These are phyloP conservation scores for Plotosus lineatus DNA, from an alignment of 2,113 vertebrate species.

Conservation along the genomic window DNA sequence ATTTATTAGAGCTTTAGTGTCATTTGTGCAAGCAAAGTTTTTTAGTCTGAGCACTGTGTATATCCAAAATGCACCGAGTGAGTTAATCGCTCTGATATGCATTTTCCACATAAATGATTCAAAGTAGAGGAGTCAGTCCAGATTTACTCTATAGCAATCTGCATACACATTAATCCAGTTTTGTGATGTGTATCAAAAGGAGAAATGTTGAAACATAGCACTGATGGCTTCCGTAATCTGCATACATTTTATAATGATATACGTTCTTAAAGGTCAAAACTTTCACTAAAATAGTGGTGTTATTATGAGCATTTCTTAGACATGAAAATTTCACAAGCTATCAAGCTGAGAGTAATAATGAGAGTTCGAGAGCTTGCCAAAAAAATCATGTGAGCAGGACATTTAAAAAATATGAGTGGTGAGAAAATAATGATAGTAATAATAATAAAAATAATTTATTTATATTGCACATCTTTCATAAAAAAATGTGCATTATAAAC, in stretches of 20 bases:
- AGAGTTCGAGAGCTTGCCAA: not conserved
- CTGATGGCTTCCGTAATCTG: not conserved
- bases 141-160: not conserved
- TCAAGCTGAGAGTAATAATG: not conserved
- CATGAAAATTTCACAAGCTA: not conserved
- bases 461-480: too few species aligned
- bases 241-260: not conserved
- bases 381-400: not conserved
- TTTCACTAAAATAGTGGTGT: not conserved
- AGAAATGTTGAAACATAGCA: slow-evolving; percentile 23
- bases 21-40: not conserved
- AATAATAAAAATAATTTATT: too few species aligned
- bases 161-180: not conserved
- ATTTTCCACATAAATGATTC: not conserved
- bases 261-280: not conserved
- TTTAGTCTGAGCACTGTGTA: not conserved
- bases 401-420: not conserved
- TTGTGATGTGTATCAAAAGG: not conserved
- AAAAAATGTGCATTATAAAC: too few species aligned
- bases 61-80: not conserved
- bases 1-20: not conserved
- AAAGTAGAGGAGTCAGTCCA: not conserved
- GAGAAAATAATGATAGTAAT: too few species aligned
- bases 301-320: not conserved
- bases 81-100: not conserved